Evolutionary conservation across 2,888 invertebrate species (phyloP).

Genomic region (Celastrina argiolus): DNA sequence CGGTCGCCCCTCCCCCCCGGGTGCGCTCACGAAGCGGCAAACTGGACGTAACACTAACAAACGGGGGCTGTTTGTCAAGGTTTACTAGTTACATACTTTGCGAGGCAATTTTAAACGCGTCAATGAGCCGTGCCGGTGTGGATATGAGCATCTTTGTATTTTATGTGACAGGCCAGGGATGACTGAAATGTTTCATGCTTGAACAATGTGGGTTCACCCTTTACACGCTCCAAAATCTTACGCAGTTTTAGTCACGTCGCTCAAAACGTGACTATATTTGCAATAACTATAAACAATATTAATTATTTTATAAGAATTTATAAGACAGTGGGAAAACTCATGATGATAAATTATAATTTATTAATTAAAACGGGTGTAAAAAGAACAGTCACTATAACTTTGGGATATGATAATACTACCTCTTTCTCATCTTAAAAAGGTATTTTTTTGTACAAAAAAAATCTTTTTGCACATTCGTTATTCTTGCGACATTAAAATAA

Average conservation of each 20-base stretch:
- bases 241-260: too few species aligned
- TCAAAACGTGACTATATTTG: too few species aligned
- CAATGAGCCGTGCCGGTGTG: constrained; percentile 8
- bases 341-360: too few species aligned
- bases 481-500: too few species aligned
- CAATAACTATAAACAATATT: too few species aligned
- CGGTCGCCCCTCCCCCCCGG: constrained; percentile 26
- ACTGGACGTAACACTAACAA: constrained; percentile 55
- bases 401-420: too few species aligned
- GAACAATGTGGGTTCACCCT: neutral
- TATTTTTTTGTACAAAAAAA: too few species aligned
- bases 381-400: neutral
- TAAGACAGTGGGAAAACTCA: too few species aligned
- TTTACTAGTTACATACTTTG: constrained; percentile 36
- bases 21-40: constrained; percentile 40
- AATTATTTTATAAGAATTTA: too few species aligned
- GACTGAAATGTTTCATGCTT: neutral
- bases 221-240: neutral
- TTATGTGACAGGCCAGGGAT: constrained; percentile 1
- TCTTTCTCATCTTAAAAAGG: too few species aligned
- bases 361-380: too few species aligned
- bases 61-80: constrained; percentile 36
- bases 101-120: constrained; percentile 26
- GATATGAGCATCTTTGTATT: constrained; percentile 17
- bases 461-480: too few species aligned